Evolutionary conservation across 2,888 invertebrate species (phyloP), one percentile per base, ranked within the genome.

Genomic region (Fissipunctia ypsillon): DNA sequence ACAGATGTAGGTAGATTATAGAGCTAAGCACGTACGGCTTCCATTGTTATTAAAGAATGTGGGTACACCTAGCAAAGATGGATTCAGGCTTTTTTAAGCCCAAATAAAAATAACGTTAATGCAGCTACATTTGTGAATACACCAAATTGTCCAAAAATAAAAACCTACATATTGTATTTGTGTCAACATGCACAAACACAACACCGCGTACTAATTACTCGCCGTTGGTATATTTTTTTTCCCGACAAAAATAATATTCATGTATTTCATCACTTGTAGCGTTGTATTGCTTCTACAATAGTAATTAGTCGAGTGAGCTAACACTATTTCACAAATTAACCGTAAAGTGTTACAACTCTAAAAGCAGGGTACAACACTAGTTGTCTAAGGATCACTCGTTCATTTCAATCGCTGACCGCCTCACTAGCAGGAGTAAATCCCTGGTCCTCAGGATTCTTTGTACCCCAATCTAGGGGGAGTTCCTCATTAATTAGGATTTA

Each of bases 111-210:
- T 69, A 28, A 35, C 12, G 35, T 28, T 31, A 12, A 31, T 52
- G 35, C 10, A 41, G 25, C 7, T 19, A 19, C 35, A 22, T 70
- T 78, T 45, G 35, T 28, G 19, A 54, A 31, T 3, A 38, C 3
- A 31, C n/a, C n/a, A 45, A 43, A 54, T 78, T 43, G n/a, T 14
- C 41, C 38, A n/a, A 79, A 72, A 76, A 56, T 61, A 71, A 73
- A 48, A 43, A n/a, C 1, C 25, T 41, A 16, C 12, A 35, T 16
- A 12, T 19, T n/a, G 12, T 28, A 28, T 61, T 61, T 48, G 19
- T 56, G 41, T 43, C 31, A 63, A 38, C n/a, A 4, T 60, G 16
- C 35, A 73, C 38, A 48, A 43, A 50, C 10, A 14, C 7, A 70
- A 76, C 43, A 41, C 22, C 25, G 43, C 3, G 22, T 43, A 48